Percentiles rank a stretch among this genome's conserved stretches.
phyloP scores from a whole-genome alignment of 2,888 invertebrate species.

The Drosophila meridionalis region DNA sequence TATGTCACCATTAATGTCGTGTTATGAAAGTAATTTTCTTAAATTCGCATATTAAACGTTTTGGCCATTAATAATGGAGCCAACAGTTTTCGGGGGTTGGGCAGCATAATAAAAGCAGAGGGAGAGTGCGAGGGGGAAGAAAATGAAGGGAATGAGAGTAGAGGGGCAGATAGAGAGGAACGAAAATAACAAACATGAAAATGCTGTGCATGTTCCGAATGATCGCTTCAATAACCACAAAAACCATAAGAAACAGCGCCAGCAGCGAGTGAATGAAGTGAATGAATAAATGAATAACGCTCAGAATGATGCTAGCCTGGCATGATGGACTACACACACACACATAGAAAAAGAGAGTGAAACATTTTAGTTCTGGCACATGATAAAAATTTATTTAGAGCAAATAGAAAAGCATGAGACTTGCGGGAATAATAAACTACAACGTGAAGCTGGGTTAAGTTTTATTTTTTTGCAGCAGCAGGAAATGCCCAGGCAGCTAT shows the following conservation, averaged over 20 bases:
- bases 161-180: constrained; percentile 7
- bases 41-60: constrained; percentile 79
- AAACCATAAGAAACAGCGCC: constrained; percentile 76
- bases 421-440: constrained; percentile 81
- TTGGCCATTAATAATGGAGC: constrained; percentile 69
- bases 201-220: constrained; percentile 81
- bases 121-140: neutral
- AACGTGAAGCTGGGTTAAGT: constrained; percentile 49
- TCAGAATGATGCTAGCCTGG: constrained; percentile 51
- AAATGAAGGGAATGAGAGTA: constrained; percentile 2
- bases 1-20: constrained; percentile 75
- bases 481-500: constrained; percentile 72
- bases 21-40: constrained; percentile 80
- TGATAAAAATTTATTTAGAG: constrained; percentile 80
- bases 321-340: constrained; percentile 59
- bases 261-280: constrained; percentile 27
- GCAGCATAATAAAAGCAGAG: constrained; percentile 30
- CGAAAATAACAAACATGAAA: constrained; percentile 68
- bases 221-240: constrained; percentile 83
- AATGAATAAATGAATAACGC: constrained; percentile 71
- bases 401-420: constrained; percentile 79
- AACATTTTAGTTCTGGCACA: constrained; percentile 64
- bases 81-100: constrained; percentile 1
- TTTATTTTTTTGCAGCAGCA: constrained; percentile 26
- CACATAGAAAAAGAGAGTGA: neutral